phyloP scores from a whole-genome alignment of 2,113 vertebrate species.

The Gila orcuttii region DNA sequence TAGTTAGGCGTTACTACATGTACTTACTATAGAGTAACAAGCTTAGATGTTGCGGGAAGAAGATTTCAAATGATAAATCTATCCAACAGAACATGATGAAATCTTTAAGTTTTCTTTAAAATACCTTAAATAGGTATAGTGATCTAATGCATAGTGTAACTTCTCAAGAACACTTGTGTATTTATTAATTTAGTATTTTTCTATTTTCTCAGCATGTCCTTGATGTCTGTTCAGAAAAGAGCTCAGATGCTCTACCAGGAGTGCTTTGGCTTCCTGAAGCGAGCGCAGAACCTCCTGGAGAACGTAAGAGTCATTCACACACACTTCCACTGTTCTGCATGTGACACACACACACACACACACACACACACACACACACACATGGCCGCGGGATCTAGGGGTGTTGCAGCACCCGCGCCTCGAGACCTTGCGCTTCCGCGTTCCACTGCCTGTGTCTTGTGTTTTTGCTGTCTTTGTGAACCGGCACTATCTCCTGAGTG shows the following conservation, averaged over 20 bases:
- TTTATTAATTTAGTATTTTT: neutral
- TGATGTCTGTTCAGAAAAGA: slow-evolving; percentile 55
- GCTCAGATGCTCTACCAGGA: slow-evolving; percentile 3
- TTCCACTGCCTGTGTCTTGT: too few relatives aligned
- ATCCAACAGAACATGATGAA: neutral
- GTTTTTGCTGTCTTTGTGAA: too few relatives aligned
- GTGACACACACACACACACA: neutral
- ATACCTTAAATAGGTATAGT: too few relatives aligned
- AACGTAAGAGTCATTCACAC: slow-evolving; percentile 61
- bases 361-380: neutral
- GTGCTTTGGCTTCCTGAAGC: slow-evolving; percentile 59
- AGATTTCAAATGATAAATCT: too few relatives aligned
- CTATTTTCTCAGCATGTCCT: neutral
- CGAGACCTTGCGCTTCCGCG: too few relatives aligned
- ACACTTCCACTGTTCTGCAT: neutral
- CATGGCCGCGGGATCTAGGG: too few relatives aligned
- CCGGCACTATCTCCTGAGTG: too few relatives aligned
- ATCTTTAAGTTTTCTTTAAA: neutral
- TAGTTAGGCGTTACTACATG: too few relatives aligned
- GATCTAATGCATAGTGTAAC: neutral
- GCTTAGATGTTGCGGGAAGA: too few relatives aligned
- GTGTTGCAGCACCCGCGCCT: too few relatives aligned
- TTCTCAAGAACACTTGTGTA: neutral
- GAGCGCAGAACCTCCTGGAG: slow-evolving; percentile 55
- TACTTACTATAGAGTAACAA: too few relatives aligned